Evolutionary conservation across 2,113 vertebrate genomes (phyloP).

Genomic region (Forbesichthys papilliferus): DNA sequence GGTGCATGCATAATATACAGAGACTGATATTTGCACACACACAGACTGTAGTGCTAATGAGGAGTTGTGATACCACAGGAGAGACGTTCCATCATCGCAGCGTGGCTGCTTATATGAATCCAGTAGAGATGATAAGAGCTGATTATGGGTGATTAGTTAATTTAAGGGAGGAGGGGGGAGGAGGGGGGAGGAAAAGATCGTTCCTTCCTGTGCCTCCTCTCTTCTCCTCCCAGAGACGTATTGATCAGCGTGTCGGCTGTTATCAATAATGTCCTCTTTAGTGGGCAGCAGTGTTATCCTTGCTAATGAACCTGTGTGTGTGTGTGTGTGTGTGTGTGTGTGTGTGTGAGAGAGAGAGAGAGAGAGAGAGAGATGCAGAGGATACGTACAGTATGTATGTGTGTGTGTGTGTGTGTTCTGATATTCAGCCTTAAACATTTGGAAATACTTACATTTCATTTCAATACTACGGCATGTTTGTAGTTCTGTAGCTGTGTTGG

Average conservation of each 20-base stretch:
- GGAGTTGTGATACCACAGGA: constrained; percentile 82
- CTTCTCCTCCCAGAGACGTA: constrained; percentile 47
- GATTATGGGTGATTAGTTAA: constrained; percentile 93
- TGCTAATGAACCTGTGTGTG: constrained; percentile 66
- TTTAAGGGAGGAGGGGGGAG: constrained; percentile 57
- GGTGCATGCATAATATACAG: constrained; percentile 34
- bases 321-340: constrained; percentile 18
- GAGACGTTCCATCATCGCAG: constrained; percentile 85
- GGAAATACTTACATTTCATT: too few relatives aligned
- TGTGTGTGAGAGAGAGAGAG: background rate
- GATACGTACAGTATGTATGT: too few relatives aligned
- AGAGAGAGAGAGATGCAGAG: background rate
- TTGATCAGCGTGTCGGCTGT: constrained; percentile 61
- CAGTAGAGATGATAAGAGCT: constrained; percentile 89
- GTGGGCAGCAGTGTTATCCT: constrained; percentile 54
- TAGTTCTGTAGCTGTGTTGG: too few relatives aligned
- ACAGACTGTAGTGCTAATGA: constrained; percentile 80
- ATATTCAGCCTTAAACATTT: too few relatives aligned
- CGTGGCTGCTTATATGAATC: constrained; percentile 86
- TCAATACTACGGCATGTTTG: too few relatives aligned
- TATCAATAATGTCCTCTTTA: constrained; percentile 77
- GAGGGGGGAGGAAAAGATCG: constrained; percentile 34
- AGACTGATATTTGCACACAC: background rate
- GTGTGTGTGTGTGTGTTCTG: background rate
- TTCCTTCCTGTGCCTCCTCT: constrained; percentile 11